A percentile compares a stretch with the other conserved stretches of the same genome.
Evolutionary conservation across 2,113 vertebrate genomes (phyloP).

Genomic region (Albula goreensis): DNA sequence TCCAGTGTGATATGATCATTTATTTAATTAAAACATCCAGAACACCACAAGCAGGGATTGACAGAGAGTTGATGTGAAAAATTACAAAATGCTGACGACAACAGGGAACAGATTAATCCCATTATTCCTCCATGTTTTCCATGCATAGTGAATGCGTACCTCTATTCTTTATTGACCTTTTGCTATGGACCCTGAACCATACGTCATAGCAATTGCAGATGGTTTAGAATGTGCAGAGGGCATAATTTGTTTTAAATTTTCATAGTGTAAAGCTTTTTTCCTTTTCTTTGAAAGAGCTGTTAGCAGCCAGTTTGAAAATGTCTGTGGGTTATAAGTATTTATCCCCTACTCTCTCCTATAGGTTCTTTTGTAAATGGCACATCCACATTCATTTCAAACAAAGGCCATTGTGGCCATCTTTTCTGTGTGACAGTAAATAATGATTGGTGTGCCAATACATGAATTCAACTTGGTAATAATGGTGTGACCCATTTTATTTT

Average conservation of each 20-base stretch:
- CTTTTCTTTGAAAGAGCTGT: too few relatives aligned
- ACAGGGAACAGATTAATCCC: conserved; percentile 36
- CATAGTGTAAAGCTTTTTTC: background rate
- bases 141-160: conserved; percentile 15
- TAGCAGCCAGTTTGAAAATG: background rate
- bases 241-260: conserved; percentile 6
- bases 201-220: background rate
- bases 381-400: background rate
- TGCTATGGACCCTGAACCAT: background rate
- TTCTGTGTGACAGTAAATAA: too few relatives aligned
- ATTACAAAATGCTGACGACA: conserved; percentile 41
- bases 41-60: conserved; percentile 50
- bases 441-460: too few relatives aligned
- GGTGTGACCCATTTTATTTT: background rate
- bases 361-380: background rate
- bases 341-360: background rate
- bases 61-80: conserved; percentile 38
- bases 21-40: conserved; percentile 68
- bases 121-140: conserved; percentile 17
- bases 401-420: too few relatives aligned
- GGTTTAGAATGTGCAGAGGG: background rate
- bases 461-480: too few relatives aligned
- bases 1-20: conserved; percentile 62
- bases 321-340: background rate
- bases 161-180: conserved; percentile 9